A percentile compares a stretch with the other conserved stretches of the same genome.
Evolutionary conservation across 2,888 invertebrate species (phyloP).

Genomic region (Theristus sp.): DNA sequence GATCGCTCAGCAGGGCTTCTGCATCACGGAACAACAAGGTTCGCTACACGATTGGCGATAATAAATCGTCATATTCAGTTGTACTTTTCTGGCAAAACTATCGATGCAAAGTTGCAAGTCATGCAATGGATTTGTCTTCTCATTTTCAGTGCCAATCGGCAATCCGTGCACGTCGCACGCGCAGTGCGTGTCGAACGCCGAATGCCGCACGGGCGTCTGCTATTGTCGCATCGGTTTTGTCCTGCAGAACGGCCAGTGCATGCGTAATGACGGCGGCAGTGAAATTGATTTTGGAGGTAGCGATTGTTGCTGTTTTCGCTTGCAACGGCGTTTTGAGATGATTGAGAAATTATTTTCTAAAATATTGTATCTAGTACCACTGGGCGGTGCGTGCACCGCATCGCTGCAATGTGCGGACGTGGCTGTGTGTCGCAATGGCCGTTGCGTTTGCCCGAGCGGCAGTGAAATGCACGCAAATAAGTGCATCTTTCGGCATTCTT

Average conservation of each 20-base stretch:
- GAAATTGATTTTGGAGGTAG: background rate
- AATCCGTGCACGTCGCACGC: background rate
- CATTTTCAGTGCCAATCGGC: slow-evolving; percentile 1
- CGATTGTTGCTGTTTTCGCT: no score
- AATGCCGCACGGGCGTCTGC: background rate
- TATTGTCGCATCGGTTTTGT: background rate
- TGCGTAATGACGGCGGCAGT: background rate
- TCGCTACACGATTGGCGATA: no score
- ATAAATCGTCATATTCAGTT: background rate
- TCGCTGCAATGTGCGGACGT: slow-evolving; percentile 11
- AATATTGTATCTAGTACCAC: no score
- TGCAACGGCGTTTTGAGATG: no score
- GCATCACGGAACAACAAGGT: background rate
- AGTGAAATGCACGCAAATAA: no score
- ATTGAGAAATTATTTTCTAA: no score
- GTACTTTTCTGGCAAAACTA: background rate
- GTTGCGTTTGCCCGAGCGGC: slow-evolving; percentile 13
- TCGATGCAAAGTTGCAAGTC: background rate
- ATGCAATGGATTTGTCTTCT: background rate
- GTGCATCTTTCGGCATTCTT: no score
- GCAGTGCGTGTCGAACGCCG: background rate
- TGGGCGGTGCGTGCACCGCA: slow-evolving; percentile 1
- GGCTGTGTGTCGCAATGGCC: slow-evolving; percentile 10
- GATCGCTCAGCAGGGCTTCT: background rate
- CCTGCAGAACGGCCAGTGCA: background rate